Evolutionary conservation across 2,888 invertebrate species (phyloP).

Genomic region (Galeopsomyia nigrocyanea): DNA sequence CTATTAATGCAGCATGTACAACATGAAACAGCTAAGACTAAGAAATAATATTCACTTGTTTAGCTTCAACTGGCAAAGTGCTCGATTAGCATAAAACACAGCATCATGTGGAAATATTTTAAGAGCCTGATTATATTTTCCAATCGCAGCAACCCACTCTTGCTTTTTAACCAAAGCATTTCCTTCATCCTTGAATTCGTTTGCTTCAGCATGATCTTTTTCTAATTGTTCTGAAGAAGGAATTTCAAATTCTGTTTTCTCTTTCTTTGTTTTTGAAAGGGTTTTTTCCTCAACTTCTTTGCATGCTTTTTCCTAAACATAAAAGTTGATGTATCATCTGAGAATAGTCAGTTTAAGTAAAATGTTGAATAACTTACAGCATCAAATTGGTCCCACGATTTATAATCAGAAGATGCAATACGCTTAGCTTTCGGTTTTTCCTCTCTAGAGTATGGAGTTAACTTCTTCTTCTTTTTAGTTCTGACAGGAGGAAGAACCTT

Average conservation of each 20-base stretch:
- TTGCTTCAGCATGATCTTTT: slow-evolving; percentile 73
- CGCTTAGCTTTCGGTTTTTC: slow-evolving; percentile 62
- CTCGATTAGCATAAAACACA: slow-evolving; percentile 88
- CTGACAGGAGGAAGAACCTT: slow-evolving; percentile 72
- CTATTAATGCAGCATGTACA: slow-evolving; percentile 53
- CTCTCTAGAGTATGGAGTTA: slow-evolving; percentile 54
- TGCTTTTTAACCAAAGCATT: slow-evolving; percentile 83
- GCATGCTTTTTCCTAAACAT: slow-evolving; percentile 74
- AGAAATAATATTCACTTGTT: slow-evolving; percentile 75
- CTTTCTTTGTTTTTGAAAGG: slow-evolving; percentile 57
- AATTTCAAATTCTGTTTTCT: slow-evolving; percentile 70
- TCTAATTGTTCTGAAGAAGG: slow-evolving; percentile 70
- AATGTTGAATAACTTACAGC: slow-evolving; percentile 70
- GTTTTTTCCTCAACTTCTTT: slow-evolving; percentile 74
- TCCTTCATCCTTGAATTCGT: slow-evolving; percentile 83
- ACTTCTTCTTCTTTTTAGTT: slow-evolving; percentile 65
- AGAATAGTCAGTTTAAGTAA: slow-evolving; percentile 18
- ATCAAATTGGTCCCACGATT: slow-evolving; percentile 85
- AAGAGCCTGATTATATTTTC: slow-evolving; percentile 90
- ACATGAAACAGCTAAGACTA: slow-evolving; percentile 29
- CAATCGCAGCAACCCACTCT: slow-evolving; percentile 88
- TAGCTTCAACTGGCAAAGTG: slow-evolving; percentile 86
- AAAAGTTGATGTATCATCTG: not conserved
- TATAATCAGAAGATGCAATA: slow-evolving; percentile 77
- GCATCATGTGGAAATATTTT: slow-evolving; percentile 83